Base-by-base conservation (phyloP, 2,888 invertebrate species). In the Torymus texanus region DNA sequence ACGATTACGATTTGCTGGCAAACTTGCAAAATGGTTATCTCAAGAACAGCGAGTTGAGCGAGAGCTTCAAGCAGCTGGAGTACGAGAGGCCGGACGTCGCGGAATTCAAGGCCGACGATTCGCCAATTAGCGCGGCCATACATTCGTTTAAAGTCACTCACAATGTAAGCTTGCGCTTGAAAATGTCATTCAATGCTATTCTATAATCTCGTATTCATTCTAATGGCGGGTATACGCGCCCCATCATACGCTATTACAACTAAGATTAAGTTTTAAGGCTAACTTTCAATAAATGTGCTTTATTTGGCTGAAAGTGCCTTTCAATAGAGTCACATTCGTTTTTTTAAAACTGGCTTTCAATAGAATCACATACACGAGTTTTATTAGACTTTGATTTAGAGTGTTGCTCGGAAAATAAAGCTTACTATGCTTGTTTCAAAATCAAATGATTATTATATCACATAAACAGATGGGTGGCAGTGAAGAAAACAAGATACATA, bases 401-500 rank as follows among this genome's bases (percentile, higher is more conserved):
- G 41, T 41, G 41, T 41, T 41, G 10, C 10, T 41, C 41, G 8
- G 8, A 41, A 8, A 41, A 41, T 41, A 41, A 41, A 41, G 5
- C 10, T 41, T 41, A 41, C 5, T 41, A 41, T 41, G 5, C 1
- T 41, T 8, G 41, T 8, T 41, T 41, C 41, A 41, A 41, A 41
- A 21, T 51, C 18, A 61, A 12, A 65, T 68, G n/a, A 70, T 66
- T 67, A 55, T 67, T 55, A 61, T 29, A n/a, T 55, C 41, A 41
- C 41, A 21, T 1, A 16, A 89, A n/a, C 89, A 96, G 95, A 92
- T 95, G 81, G 95, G 95, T 0, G 92, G 93, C 1, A 94, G 95
- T 0, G 95, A 96, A 86, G 96, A 97, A 88, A 92, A 92, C 1
- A 97, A 97, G 91, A 94, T 96, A 86, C 95, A 96, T 86, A 92